Evolutionary conservation across 1,140 invertebrate species (phyloP), one percentile per base, ranked within the genome.

Genomic region (Chrysomallon squamiferum): DNA sequence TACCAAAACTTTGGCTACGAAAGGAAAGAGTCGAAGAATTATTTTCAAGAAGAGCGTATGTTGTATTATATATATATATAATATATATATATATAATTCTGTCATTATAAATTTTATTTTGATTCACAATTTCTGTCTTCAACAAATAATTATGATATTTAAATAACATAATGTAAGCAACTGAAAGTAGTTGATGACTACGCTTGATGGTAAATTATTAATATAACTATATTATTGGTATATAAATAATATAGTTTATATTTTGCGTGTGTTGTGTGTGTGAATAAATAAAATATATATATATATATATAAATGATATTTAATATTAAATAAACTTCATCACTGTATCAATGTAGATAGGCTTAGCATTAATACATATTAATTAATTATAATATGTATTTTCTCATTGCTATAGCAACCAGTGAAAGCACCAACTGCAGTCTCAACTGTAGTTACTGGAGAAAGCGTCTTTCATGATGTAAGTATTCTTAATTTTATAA

Each of bases 381-480:
- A n/a, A n/a, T n/a, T n/a, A n/a, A n/a, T n/a, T n/a, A n/a, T n/a
- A n/a, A n/a, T n/a, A n/a, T n/a, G n/a, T n/a, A n/a, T n/a, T n/a
- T n/a, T n/a, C n/a, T n/a, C n/a, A n/a, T 32, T 27, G 20, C 9
- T 41, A 5, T 22, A 84, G 85, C 72, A 89, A 74, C 92, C 92
- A 7, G 87, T 92, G 18, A 94, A 94, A 85, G 92, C 93, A 3
- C 93, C 93, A 18, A 88, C 89, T 5, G 88, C 93, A 25, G 92
- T 93, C 35, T 90, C 93, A 0, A 93, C 92, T 49, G 90, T 93
- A 3, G 89, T 93, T 2, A 93, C 93, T 6, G 92, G 91, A 71
- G 90, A 93, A 65, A 92, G 89, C 77, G 88, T 95, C 9, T 95
- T 93, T 86, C 92, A 92, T 85, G 93, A 94, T 86, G 92, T 92